Conservation (phyloP, 1,140 invertebrate species). For the Bombus breviceps region DNA sequence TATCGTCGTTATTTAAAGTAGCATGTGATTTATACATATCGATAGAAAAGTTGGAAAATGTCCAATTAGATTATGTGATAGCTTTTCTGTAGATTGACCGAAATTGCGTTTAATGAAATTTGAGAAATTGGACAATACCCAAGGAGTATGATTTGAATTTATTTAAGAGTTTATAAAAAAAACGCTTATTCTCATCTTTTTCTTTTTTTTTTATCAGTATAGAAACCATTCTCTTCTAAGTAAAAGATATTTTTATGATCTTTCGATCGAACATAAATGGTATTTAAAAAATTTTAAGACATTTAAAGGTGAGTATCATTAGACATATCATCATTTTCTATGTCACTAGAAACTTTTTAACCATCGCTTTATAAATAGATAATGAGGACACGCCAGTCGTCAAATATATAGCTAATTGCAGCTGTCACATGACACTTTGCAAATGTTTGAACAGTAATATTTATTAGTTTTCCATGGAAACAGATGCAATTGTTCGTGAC, state of each 20-base stretch:
- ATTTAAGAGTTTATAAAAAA: not conserved
- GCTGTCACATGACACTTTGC: not conserved
- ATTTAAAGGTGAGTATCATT: not conserved
- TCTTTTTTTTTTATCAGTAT: not conserved
- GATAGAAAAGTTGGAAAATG: no score
- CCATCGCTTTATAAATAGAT: not conserved
- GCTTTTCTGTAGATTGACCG: no score
- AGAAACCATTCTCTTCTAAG: not conserved
- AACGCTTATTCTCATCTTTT: not conserved
- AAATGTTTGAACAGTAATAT: slow-evolving; percentile 1
- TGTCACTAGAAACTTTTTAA: not conserved
- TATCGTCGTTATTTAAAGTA: no score
- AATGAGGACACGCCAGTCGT: not conserved
- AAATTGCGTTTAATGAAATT: not conserved
- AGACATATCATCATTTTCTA: not conserved
- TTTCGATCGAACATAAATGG: not conserved
- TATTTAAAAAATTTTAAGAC: not conserved
- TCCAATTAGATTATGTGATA: no score
- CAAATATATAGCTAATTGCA: slow-evolving; percentile 3
- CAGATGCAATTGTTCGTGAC: slow-evolving; percentile 13
- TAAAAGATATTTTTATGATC: not conserved
- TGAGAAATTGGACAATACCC: not conserved
- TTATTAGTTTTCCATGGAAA: slow-evolving; percentile 20
- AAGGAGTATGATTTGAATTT: not conserved
- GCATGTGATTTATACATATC: no score